phyloP scores from a whole-genome alignment of 2,113 vertebrate genomes.

The Phaethornis superciliosus region DNA sequence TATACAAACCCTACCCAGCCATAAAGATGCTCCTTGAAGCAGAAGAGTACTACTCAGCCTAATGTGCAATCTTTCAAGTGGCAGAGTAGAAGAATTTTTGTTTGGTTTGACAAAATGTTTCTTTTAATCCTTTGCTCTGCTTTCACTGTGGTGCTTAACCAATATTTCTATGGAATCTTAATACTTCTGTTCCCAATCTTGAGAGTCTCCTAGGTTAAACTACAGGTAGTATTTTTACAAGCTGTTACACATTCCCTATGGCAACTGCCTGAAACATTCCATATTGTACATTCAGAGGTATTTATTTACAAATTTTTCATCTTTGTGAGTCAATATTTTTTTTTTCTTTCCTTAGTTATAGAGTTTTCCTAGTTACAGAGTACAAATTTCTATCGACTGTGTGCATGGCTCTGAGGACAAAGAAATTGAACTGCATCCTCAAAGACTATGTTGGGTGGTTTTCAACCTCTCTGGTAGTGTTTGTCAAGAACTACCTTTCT shows the following conservation, averaged over 20 bases:
- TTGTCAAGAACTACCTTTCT: neutral
- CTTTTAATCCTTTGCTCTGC: neutral
- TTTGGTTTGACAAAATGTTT: neutral
- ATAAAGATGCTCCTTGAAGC: neutral
- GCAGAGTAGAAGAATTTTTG: neutral
- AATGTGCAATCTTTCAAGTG: neutral
- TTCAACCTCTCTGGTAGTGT: neutral
- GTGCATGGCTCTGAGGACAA: neutral
- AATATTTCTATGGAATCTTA: neutral
- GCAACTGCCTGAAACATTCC: neutral
- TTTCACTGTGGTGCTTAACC: neutral
- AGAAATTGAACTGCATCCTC: neutral
- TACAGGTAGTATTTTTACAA: neutral
- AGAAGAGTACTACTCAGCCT: neutral
- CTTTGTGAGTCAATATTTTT: fast-evolving
- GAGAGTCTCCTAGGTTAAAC: neutral
- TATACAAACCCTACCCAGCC: neutral
- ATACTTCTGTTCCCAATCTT: neutral
- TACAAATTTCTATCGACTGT: neutral
- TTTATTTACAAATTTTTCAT: neutral
- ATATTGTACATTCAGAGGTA: neutral
- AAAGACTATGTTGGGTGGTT: neutral
- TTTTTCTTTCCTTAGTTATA: neutral
- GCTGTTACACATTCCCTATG: neutral
- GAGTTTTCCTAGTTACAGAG: neutral